Evolutionary conservation across 2,113 vertebrate species (phyloP).

Genomic region (Dolichotis patagonum): DNA sequence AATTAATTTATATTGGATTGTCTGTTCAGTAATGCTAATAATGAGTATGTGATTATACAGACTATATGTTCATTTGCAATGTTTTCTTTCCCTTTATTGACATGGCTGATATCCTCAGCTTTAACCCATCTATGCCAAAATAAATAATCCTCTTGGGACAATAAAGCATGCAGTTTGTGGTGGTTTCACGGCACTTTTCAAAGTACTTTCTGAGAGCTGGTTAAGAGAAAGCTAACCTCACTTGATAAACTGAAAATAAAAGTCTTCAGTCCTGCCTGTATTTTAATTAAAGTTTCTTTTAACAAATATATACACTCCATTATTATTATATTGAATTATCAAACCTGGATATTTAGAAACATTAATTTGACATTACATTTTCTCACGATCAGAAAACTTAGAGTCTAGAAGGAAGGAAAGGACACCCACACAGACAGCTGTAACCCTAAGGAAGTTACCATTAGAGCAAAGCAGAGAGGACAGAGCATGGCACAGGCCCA

Average conservation of each 20-base stretch:
- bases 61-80: neutral
- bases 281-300: neutral
- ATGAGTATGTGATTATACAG: neutral
- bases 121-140: neutral
- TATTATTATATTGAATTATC: neutral
- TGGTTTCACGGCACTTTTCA: neutral
- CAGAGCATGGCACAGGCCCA: accelerated
- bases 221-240: neutral
- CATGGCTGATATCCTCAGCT: neutral
- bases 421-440: neutral
- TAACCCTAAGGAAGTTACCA: accelerated
- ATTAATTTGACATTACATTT: neutral
- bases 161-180: neutral
- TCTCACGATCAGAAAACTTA: neutral
- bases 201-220: neutral
- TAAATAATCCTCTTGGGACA: neutral
- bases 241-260: neutral
- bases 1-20: neutral
- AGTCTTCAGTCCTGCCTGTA: neutral
- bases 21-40: neutral
- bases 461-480: too few species aligned
- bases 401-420: neutral
- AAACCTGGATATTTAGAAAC: slow-evolving; percentile 3
- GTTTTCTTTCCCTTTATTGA: neutral
- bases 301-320: neutral